Evolutionary conservation across 35 echinoderm and acorn worm species (phyloP).

Genomic region (Eucidaris tribuloides): DNA sequence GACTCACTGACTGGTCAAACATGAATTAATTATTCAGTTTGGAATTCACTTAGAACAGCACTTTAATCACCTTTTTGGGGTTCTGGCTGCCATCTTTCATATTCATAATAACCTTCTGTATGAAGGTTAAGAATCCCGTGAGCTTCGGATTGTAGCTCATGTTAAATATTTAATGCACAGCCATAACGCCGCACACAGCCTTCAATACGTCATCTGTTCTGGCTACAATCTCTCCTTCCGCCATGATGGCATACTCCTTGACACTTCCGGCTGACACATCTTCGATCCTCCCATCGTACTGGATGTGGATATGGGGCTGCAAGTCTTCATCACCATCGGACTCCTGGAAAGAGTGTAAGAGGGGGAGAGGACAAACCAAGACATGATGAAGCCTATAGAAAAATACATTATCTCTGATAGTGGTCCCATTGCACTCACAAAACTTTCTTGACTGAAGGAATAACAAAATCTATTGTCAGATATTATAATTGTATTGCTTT

Average conservation of each 20-base stretch:
- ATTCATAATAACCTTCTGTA: not conserved
- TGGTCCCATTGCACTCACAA: not conserved
- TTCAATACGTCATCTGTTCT: not conserved
- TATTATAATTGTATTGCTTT: no score
- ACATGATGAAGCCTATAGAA: not conserved
- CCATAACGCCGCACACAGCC: not conserved
- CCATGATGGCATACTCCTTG: not conserved
- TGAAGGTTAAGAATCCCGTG: not conserved
- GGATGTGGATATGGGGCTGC: not conserved
- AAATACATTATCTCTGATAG: not conserved
- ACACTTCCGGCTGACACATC: not conserved
- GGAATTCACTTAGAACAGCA: not conserved
- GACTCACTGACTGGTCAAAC: not conserved
- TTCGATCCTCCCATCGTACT: not conserved
- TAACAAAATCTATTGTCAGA: conserved; percentile 1
- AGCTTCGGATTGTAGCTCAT: not conserved
- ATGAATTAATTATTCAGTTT: not conserved
- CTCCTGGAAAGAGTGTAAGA: not conserved
- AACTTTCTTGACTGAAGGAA: not conserved
- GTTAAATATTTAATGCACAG: not conserved
- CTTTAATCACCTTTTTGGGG: not conserved
- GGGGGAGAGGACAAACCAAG: not conserved
- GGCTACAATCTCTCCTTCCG: not conserved
- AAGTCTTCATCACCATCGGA: not conserved
- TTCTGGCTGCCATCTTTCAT: not conserved